Evolutionary conservation across 2,797 vertebrate genomes (phyloP), one percentile per base, ranked within the genome.

Genomic region (Intellagama lesueurii): DNA sequence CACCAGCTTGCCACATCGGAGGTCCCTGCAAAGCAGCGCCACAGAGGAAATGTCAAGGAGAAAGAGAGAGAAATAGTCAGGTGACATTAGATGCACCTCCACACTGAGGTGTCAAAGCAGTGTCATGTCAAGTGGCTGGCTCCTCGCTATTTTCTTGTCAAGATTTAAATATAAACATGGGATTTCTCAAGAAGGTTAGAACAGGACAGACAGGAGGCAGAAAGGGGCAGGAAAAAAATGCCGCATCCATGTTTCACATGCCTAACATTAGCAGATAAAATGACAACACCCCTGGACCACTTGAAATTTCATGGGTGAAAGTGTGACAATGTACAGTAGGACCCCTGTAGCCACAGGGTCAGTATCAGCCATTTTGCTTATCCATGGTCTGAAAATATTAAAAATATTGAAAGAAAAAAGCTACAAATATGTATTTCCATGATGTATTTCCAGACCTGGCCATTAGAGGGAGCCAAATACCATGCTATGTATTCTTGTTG

Each of bases 1-100:
- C 94, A 98, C 96, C 91, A 98, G 95, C 92, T 98, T 98, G 80
- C 97, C 98, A 6, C 98, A 98, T 92, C 14, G 60, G 52, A 92
- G 83, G 16, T 93, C 49, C 26, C 92, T 93, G 60, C 35, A 16
- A 47, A 35, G 0, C 1, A 22, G 32, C n/a, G 72, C 19, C 72
- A 40, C 6, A 60, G 28, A 64, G 52, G n/a, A 24, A 69, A 3
- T 1, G 76, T 47, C 49, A 28, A n/a, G 30, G 2, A 1, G 35
- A n/a, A 7, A 22, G 35, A n/a, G 14, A 22, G n/a, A 28, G 17
- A 11, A 5, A 56, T 22, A 47, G 12, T 28, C 35, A 52, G 35
- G 30, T 49, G n/a, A 19, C 52, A 72, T 40, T 26, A 14, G 7
- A 52, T 35, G 11, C 7, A 64, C 28, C 60, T 56, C n/a, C 64